Evolutionary conservation across 2,797 vertebrate genomes (phyloP).

Genomic region (Acanthornis magna): DNA sequence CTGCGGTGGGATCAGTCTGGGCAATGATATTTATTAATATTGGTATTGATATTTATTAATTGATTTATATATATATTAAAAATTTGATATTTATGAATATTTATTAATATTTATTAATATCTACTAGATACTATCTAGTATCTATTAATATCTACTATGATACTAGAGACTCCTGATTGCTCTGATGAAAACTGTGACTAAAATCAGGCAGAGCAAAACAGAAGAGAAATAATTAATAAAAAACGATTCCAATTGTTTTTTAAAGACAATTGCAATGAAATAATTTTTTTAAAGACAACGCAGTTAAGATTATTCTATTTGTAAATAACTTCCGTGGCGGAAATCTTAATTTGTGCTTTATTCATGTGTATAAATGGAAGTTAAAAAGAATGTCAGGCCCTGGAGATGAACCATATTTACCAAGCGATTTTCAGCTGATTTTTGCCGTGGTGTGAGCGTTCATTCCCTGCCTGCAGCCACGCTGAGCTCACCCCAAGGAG

Average conservation of each 20-base stretch:
- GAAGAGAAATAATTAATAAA: background rate
- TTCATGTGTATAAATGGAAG: background rate
- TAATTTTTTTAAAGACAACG: background rate
- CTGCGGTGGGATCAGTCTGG: background rate
- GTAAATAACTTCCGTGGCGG: background rate
- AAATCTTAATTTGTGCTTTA: background rate
- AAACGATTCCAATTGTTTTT: no score
- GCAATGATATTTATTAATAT: background rate
- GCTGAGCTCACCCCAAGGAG: background rate
- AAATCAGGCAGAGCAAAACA: background rate
- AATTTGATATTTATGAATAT: no score
- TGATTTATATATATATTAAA: no score
- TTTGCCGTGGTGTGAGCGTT: background rate
- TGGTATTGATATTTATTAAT: no score
- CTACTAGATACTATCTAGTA: no score
- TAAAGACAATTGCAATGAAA: no score
- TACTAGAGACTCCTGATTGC: background rate
- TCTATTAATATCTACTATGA: background rate
- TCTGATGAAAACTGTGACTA: background rate
- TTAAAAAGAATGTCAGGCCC: background rate
- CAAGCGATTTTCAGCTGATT: background rate
- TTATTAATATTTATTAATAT: no score
- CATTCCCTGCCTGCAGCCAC: background rate
- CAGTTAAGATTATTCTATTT: background rate
- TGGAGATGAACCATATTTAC: background rate